Conservation (phyloP, 2,797 vertebrate genomes). For the Oophaga sylvatica region DNA sequence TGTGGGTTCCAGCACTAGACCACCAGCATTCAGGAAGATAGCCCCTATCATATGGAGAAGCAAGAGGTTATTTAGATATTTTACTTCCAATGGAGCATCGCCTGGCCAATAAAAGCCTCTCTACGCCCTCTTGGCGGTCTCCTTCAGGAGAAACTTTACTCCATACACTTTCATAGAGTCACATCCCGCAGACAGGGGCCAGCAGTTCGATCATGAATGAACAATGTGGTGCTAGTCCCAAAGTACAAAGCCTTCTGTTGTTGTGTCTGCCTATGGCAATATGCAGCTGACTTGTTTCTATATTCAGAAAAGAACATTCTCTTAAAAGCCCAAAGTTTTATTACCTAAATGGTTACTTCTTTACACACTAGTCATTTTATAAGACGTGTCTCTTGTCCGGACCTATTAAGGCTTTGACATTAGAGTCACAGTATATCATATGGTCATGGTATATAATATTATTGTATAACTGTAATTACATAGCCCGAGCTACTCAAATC, state of each 20-base stretch:
- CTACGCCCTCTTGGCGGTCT: no score
- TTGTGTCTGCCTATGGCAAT: neutral
- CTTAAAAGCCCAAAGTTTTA: neutral
- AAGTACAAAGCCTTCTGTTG: neutral
- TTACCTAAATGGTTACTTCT: neutral
- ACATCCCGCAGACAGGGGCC: neutral
- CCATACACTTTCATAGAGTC: neutral
- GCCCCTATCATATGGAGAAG: no score
- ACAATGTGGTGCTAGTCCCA: neutral
- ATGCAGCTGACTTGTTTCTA: neutral
- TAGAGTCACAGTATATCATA: neutral
- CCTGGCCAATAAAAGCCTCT: no score
- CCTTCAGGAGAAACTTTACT: no score
- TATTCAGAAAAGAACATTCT: neutral
- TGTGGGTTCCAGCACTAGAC: neutral
- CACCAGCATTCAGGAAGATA: no score
- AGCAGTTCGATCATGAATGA: neutral
- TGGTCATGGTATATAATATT: neutral
- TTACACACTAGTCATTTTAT: neutral
- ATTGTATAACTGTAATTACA: constrained; percentile 29
- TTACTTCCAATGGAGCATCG: no score
- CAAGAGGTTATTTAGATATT: no score
- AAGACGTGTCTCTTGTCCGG: neutral
- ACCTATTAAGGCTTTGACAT: neutral
- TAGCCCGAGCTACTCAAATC: neutral